phyloP scores from a whole-genome alignment of 2,113 vertebrate genomes.

The Prionailurus bengalensis region DNA sequence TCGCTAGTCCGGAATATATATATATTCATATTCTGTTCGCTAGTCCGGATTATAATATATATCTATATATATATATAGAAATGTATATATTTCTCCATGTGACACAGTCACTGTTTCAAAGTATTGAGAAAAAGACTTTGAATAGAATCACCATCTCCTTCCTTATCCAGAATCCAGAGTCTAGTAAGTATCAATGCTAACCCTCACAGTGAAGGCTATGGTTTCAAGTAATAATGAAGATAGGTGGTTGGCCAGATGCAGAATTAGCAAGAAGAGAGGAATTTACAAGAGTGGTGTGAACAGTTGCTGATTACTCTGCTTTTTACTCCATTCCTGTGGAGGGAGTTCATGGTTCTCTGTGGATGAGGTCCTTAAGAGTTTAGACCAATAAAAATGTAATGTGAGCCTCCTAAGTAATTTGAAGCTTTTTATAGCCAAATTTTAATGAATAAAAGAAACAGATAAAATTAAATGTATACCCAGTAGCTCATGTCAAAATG shows the following conservation, averaged over 20 bases:
- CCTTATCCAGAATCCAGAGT: slow-evolving; percentile 29
- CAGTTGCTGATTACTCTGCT: not conserved
- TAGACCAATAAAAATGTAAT: not conserved
- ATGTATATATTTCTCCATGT: not conserved
- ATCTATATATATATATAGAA: not conserved
- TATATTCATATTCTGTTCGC: too few relatives aligned
- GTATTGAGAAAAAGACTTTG: not conserved
- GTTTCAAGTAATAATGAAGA: slow-evolving; percentile 3
- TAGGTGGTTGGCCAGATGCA: not conserved
- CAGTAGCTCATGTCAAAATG: not conserved
- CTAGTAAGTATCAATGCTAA: not conserved
- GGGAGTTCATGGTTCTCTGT: not conserved
- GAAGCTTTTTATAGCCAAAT: not conserved
- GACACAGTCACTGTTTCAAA: not conserved
- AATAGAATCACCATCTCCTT: not conserved
- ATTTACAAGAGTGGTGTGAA: not conserved
- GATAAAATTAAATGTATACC: not conserved
- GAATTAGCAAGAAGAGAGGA: not conserved
- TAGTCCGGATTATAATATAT: too few relatives aligned
- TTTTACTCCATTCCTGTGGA: not conserved
- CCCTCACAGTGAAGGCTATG: not conserved
- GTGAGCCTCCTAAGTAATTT: not conserved
- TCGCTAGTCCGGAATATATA: not conserved
- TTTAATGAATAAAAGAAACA: not conserved
- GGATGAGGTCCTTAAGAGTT: not conserved